Evolutionary conservation across 2,888 invertebrate species (phyloP).

Genomic region (Villa cingulata): DNA sequence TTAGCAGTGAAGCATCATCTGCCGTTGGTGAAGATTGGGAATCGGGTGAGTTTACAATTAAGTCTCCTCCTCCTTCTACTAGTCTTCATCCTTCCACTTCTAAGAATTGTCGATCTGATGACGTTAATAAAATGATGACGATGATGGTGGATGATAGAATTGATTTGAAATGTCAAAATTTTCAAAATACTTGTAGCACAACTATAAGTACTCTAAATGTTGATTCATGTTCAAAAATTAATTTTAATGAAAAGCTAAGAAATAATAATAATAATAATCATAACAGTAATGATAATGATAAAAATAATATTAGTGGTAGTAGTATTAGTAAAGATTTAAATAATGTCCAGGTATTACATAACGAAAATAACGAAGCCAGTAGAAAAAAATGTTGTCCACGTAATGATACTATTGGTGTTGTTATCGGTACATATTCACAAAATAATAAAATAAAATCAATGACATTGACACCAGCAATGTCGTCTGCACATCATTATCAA

Average conservation of each 20-base stretch:
- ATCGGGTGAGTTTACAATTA: conserved; percentile 33
- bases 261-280: conserved; percentile 14
- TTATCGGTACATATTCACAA: not conserved
- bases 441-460: not conserved
- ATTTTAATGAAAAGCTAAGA: conserved; percentile 4
- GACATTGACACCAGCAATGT: not conserved
- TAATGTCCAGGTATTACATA: not conserved
- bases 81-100: conserved; percentile 4
- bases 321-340: conserved; percentile 6
- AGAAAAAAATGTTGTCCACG: conserved; percentile 6
- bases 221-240: not conserved
- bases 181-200: not conserved
- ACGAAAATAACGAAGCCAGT: conserved; percentile 11
- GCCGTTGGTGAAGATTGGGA: conserved; percentile 35
- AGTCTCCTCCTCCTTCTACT: conserved; percentile 5
- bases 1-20: conserved; percentile 26
- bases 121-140: conserved; percentile 8
- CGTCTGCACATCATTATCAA: not conserved
- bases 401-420: not conserved
- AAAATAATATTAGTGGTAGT: conserved; percentile 15
- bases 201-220: conserved; percentile 7
- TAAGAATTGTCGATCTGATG: not conserved
- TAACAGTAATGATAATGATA: conserved; percentile 18
- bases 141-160: not conserved
- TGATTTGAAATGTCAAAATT: conserved; percentile 1